Base-by-base conservation (phyloP, 2,888 invertebrate genomes). In the Bugula neritina region DNA sequence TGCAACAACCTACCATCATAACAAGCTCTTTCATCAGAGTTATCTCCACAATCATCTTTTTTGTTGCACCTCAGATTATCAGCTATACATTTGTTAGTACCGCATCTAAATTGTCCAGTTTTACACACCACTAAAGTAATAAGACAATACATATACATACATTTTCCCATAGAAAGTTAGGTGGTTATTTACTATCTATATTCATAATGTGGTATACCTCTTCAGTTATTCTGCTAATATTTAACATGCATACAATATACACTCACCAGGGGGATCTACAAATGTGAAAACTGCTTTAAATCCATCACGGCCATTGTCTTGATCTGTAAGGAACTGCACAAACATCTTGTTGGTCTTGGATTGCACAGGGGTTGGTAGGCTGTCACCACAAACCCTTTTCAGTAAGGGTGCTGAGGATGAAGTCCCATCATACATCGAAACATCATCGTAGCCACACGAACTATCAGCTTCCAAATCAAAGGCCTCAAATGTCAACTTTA, bases 221-320 rank as follows among this genome's bases (percentile, higher is more conserved):
- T n/a, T n/a, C n/a, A n/a, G n/a, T n/a, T n/a, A n/a, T n/a, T n/a
- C n/a, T n/a, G n/a, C n/a, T n/a, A n/a, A n/a, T n/a, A n/a, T n/a
- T n/a, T n/a, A n/a, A n/a, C n/a, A n/a, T n/a, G n/a, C n/a, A n/a
- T n/a, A n/a, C n/a, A n/a, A n/a, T n/a, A n/a, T n/a, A n/a, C n/a
- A n/a, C 75, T 74, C 71, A 77, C 78, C 72, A n/a, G 72, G 72
- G 1, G 74, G 73, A 34, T 74, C 73, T 58, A 73, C 74, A 5
- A 74, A 71, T 31, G 71, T 73, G 71, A 77, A 80, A n/a, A 78
- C 77, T 0, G 79, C 54, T 71, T 78, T 79, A 72, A 80, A 80
- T 21, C 80, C 80, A 0, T 71, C 72, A 1, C 76, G 76, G 0
- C 74, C 75, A 10, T 76, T 76, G 31, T 76, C 78, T 3, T 74